phyloP scores from a whole-genome alignment of 2,797 vertebrate species.

The Clamator glandarius region DNA sequence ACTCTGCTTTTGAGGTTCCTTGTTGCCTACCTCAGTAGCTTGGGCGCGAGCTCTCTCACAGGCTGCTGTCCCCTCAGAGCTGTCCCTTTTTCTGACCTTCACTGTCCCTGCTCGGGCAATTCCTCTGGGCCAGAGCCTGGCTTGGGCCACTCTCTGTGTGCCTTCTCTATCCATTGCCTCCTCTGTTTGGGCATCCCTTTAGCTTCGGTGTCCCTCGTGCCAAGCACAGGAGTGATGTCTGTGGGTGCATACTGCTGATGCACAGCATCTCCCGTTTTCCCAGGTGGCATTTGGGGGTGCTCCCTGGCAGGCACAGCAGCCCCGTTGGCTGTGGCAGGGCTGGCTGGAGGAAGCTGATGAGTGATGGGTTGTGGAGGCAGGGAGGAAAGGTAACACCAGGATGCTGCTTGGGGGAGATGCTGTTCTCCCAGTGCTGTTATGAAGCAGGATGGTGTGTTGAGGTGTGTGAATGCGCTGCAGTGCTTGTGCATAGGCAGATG shows the following conservation, averaged over 20 bases:
- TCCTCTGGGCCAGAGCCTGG: background rate
- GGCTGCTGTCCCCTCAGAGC: fast-evolving
- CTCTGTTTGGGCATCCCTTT: background rate
- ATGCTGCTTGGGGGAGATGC: background rate
- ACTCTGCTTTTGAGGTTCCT: background rate
- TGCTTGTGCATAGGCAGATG: fast-evolving
- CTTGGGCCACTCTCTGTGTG: fast-evolving
- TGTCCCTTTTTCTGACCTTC: background rate
- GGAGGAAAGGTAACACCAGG: fast-evolving
- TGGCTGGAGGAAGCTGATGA: no score
- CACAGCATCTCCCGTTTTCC: no score
- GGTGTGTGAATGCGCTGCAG: fast-evolving
- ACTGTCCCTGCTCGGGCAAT: background rate
- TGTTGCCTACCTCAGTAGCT: background rate
- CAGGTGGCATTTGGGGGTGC: no score
- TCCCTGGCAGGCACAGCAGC: no score
- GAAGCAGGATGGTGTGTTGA: background rate
- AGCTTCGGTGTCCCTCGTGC: fast-evolving
- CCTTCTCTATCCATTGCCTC: background rate
- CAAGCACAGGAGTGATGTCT: fast-evolving
- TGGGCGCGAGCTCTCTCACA: fast-evolving
- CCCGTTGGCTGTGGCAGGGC: no score
- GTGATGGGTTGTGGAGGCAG: background rate
- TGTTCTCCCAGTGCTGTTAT: background rate
- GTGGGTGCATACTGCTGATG: no score